Evolutionary conservation across 2,113 vertebrate genomes (phyloP).

Genomic region (Xenopus tropicalis): DNA sequence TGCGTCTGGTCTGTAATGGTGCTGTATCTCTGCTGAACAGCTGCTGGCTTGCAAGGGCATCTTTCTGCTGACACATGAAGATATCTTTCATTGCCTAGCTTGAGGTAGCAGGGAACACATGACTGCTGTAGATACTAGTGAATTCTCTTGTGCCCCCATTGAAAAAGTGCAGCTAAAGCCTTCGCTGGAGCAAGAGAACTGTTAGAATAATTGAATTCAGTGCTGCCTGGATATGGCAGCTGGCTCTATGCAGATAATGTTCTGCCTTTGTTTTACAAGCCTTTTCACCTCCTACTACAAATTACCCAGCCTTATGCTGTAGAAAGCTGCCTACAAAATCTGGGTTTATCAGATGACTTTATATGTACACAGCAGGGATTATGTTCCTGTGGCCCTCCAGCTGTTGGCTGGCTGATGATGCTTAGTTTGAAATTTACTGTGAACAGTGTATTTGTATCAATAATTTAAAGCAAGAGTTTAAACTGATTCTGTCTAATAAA

Average conservation of each 20-base stretch:
- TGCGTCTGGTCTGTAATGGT: conserved; percentile 33
- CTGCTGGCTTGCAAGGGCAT: conserved; percentile 25
- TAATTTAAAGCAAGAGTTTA: no score
- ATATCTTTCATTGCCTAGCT: conserved; percentile 25
- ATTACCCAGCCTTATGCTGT: conserved; percentile 23
- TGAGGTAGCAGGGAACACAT: not conserved
- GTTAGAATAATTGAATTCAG: conserved; percentile 19
- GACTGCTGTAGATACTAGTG: conserved; percentile 17
- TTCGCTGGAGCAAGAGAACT: conserved; percentile 5
- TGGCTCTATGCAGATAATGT: conserved; percentile 15
- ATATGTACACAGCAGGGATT: not conserved
- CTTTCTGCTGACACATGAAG: conserved; percentile 27
- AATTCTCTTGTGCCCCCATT: conserved; percentile 21
- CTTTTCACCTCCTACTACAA: conserved; percentile 28
- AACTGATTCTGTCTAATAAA: no score
- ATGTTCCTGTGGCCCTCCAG: not conserved
- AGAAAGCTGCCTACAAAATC: conserved; percentile 28
- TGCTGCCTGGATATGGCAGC: conserved; percentile 10
- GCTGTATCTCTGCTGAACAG: conserved; percentile 29
- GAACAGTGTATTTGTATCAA: no score
- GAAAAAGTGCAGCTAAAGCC: conserved; percentile 3
- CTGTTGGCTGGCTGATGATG: no score
- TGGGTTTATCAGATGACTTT: conserved; percentile 17
- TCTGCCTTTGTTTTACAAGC: conserved; percentile 30
- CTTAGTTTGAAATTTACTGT: no score